Conservation (phyloP, 1,140 invertebrate species). For the Zaprionus nigranus region DNA sequence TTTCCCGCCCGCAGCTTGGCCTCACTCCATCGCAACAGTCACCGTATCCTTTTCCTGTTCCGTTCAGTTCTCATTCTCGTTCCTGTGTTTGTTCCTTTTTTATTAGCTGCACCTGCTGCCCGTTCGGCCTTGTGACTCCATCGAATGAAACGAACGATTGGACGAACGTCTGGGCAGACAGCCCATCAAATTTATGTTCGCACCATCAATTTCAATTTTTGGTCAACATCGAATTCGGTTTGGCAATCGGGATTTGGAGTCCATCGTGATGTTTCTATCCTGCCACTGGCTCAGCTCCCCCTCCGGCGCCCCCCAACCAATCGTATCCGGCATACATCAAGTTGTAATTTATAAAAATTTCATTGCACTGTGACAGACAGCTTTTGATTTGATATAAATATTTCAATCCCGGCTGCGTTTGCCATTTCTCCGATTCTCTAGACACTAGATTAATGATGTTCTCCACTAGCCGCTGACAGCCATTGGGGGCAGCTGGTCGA, state of each 20-base stretch:
- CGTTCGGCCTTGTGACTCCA: conserved; percentile 2
- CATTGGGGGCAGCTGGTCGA: not conserved
- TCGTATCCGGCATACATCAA: conserved; percentile 48
- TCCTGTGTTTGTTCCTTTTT: conserved; percentile 11
- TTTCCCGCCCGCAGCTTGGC: conserved; percentile 31
- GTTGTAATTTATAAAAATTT: conserved; percentile 80
- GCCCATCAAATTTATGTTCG: conserved; percentile 69
- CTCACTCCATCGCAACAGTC: conserved; percentile 12
- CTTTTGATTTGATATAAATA: conserved; percentile 83
- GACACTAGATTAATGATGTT: conserved; percentile 74
- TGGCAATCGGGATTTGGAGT: conserved; percentile 4
- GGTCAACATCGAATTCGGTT: conserved; percentile 22
- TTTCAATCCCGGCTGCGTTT: conserved; percentile 65
- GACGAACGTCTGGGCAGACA: conserved; percentile 50
- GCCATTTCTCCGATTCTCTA: conserved; percentile 24
- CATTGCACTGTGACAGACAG: conserved; percentile 81
- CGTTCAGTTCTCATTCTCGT: conserved; percentile 9
- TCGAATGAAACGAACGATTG: conserved; percentile 26
- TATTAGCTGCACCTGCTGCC: conserved; percentile 68
- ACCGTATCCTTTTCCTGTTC: conserved; percentile 57
- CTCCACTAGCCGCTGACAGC: conserved; percentile 69
- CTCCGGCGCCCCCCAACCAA: conserved; percentile 20
- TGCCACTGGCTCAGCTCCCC: conserved; percentile 2
- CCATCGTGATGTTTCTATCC: conserved; percentile 68
- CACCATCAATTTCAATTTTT: conserved; percentile 80